A percentile compares a stretch with the other conserved stretches of the same genome.
phyloP scores from a whole-genome alignment of 2,888 invertebrate genomes.

The Protula sp. region DNA sequence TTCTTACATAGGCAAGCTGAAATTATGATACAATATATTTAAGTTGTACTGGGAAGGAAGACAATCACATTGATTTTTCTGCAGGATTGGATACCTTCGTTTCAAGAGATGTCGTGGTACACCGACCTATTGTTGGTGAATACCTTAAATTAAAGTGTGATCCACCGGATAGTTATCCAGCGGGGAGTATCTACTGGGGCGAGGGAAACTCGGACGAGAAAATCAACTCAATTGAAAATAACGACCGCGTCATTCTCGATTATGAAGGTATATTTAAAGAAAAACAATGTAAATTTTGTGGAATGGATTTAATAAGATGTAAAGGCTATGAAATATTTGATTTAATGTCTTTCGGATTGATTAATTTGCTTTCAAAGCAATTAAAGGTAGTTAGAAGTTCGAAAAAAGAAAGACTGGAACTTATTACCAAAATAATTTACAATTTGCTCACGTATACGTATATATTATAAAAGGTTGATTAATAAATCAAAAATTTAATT shows the following conservation, averaged over 20 bases:
- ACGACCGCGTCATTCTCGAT: not conserved
- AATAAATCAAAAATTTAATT: too few species aligned
- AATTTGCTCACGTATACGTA: too few species aligned
- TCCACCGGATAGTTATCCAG: conserved; percentile 93
- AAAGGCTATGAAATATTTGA: not conserved
- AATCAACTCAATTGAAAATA: not conserved
- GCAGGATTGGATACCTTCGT: conserved; percentile 4
- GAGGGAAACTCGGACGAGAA: not conserved
- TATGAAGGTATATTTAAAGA: not conserved
- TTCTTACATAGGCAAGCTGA: too few species aligned
- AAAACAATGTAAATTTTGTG: too few species aligned
- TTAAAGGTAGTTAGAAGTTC: too few species aligned
- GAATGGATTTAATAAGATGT: not conserved
- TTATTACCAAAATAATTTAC: too few species aligned
- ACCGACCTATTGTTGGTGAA: conserved; percentile 69
- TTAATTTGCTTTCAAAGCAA: not conserved
- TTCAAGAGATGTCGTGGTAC: not conserved
- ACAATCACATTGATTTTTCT: too few species aligned
- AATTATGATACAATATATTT: too few species aligned
- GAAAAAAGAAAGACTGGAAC: too few species aligned
- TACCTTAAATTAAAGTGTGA: conserved; percentile 83
- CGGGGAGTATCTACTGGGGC: conserved; percentile 91
- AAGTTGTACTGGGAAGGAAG: too few species aligned
- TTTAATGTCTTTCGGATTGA: not conserved
- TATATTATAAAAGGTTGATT: too few species aligned